Percentiles rank a stretch among this genome's conserved stretches.
These are phyloP conservation scores for Heliangelus exortis DNA, from an alignment of 2,797 vertebrate species.

Conservation along the genomic window DNA sequence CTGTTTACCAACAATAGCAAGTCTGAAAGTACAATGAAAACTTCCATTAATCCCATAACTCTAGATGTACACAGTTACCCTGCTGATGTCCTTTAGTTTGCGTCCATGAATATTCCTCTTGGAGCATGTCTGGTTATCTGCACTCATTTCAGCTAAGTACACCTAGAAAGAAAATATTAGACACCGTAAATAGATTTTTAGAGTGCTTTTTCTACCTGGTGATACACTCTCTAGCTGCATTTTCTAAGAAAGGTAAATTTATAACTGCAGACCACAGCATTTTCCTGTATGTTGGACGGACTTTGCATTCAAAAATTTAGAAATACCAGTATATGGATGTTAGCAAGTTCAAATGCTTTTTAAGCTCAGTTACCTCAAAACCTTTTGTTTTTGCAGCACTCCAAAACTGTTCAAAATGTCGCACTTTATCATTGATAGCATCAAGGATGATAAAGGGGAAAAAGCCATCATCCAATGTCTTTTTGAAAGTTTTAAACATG, in stretches of 20 bases:
- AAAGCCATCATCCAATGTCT: conserved; percentile 97
- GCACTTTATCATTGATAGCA: conserved; percentile 93
- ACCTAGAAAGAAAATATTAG: conserved; percentile 81
- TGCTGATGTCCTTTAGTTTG: conserved; percentile 91
- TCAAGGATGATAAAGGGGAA: conserved; percentile 99
- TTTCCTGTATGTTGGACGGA: neutral
- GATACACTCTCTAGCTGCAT: neutral
- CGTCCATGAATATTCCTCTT: conserved; percentile 97
- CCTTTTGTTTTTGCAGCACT: conserved; percentile 99
- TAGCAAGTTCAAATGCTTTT: neutral
- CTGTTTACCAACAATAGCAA: neutral
- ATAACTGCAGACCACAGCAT: neutral
- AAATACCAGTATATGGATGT: neutral
- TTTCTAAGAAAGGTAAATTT: neutral
- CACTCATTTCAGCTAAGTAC: conserved; percentile 96
- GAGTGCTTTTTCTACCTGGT: neutral
- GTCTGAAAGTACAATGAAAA: neutral
- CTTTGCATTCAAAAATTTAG: neutral
- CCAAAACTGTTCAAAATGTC: conserved; percentile 99
- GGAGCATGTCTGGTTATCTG: conserved; percentile 92
- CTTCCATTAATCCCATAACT: neutral
- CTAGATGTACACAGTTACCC: conserved; percentile 80
- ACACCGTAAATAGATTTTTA: neutral
- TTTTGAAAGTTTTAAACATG: conserved; percentile 99
- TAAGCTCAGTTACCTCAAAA: conserved; percentile 88